Evolutionary conservation across 2,888 invertebrate species (phyloP).

Genomic region (Malthinus seriepunctatus): DNA sequence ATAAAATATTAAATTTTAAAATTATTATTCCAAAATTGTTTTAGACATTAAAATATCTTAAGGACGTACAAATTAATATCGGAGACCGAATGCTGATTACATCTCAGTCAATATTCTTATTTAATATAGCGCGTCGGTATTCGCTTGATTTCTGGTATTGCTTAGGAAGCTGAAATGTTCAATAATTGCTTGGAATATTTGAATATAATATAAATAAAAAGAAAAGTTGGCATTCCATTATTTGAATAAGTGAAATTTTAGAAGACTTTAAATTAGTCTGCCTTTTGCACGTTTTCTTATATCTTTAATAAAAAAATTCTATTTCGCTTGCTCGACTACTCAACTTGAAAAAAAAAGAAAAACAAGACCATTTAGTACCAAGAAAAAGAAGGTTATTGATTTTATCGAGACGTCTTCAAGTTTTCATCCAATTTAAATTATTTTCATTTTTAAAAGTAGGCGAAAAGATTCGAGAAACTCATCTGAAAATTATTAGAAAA

Average conservation of each 20-base stretch:
- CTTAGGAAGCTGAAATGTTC: constrained; percentile 22
- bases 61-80: constrained; percentile 26
- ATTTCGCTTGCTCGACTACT: no score
- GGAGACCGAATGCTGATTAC: constrained; percentile 27
- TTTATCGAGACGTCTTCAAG: no score
- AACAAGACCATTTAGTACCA: no score
- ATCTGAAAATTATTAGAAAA: no score
- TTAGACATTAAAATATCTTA: not conserved
- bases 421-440: no score
- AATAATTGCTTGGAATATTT: constrained; percentile 23
- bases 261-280: constrained; percentile 2
- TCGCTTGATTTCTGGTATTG: constrained; percentile 19
- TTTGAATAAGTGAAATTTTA: constrained; percentile 4
- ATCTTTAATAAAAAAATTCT: no score
- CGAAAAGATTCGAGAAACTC: no score
- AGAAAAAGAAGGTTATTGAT: no score
- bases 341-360: no score
- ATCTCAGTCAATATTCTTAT: constrained; percentile 24
- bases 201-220: constrained; percentile 8
- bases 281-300: not conserved
- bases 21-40: constrained; percentile 13
- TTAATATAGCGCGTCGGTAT: constrained; percentile 21
- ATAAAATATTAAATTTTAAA: not conserved
- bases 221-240: constrained; percentile 5
- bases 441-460: no score